Conservation (phyloP, 2,113 vertebrate genomes). For the Amphiprion ocellaris region DNA sequence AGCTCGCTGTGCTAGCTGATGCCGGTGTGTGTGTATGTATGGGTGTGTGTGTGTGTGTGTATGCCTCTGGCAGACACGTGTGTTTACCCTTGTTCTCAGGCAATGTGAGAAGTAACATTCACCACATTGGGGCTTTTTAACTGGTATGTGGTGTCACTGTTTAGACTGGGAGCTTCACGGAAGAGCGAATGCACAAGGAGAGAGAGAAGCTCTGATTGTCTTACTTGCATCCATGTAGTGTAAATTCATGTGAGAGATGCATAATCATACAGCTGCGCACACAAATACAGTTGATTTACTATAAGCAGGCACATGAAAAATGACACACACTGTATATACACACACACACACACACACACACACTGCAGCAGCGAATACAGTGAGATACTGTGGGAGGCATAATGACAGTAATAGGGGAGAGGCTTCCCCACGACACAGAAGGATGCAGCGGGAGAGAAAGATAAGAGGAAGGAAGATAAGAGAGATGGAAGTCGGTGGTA, state of each 20-base stretch:
- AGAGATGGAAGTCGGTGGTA: conserved; percentile 34
- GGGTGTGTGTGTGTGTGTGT: background rate
- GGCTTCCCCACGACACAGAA: conserved; percentile 22
- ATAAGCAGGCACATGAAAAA: conserved; percentile 18
- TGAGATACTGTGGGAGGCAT: conserved; percentile 37
- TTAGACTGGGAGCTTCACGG: conserved; percentile 16
- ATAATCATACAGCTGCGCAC: background rate
- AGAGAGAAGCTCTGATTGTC: conserved; percentile 5
- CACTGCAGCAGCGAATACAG: background rate
- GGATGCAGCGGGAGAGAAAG: conserved; percentile 38
- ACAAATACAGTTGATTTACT: background rate
- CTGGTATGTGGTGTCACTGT: conserved; percentile 16
- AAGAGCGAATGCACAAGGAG: background rate
- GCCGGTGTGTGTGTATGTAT: background rate
- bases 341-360: background rate
- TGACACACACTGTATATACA: background rate
- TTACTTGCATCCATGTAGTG: conserved; percentile 3
- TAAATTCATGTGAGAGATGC: background rate
- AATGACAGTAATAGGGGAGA: conserved; percentile 24
- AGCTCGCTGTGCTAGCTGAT: conserved; percentile 4
- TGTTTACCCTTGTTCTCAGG: conserved; percentile 59
- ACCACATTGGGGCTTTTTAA: conserved; percentile 4
- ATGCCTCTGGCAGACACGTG: conserved; percentile 41
- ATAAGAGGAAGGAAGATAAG: conserved; percentile 55
- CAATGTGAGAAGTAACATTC: conserved; percentile 49